Evolutionary conservation across 2,797 vertebrate genomes (phyloP).

Genomic region (Dendrocincla fuliginosa): DNA sequence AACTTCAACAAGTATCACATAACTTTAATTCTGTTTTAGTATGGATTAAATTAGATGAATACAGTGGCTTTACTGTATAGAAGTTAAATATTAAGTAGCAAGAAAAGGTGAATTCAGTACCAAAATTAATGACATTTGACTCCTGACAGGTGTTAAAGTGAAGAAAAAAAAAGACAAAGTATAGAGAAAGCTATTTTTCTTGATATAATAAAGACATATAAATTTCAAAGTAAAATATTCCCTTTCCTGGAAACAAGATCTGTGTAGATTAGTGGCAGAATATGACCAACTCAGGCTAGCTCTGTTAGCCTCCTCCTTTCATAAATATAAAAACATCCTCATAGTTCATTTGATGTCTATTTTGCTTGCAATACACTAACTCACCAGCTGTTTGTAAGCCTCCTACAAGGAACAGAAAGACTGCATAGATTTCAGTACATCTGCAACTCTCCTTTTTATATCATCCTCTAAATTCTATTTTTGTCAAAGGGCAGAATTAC

Average conservation of each 20-base stretch:
- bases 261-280: not conserved
- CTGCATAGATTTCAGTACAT: not conserved
- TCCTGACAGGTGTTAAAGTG: not conserved
- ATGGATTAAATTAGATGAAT: not conserved
- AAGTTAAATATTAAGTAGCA: not conserved
- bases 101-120: not conserved
- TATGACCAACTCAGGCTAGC: not conserved
- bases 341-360: not conserved
- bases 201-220: not conserved
- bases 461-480: conserved; percentile 43
- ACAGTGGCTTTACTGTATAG: not conserved
- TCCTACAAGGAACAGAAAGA: not conserved
- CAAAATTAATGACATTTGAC: not conserved
- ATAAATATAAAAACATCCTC: not conserved
- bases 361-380: not conserved
- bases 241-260: not conserved
- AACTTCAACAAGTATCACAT: not conserved
- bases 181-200: not conserved
- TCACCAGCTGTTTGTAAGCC: conserved; percentile 13
- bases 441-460: conserved; percentile 21
- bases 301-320: not conserved
- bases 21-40: not conserved
- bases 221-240: not conserved
- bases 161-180: not conserved
- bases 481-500: conserved; percentile 30